Base-by-base conservation (phyloP, 2,888 invertebrate genomes). In the Sesamia inferens region DNA sequence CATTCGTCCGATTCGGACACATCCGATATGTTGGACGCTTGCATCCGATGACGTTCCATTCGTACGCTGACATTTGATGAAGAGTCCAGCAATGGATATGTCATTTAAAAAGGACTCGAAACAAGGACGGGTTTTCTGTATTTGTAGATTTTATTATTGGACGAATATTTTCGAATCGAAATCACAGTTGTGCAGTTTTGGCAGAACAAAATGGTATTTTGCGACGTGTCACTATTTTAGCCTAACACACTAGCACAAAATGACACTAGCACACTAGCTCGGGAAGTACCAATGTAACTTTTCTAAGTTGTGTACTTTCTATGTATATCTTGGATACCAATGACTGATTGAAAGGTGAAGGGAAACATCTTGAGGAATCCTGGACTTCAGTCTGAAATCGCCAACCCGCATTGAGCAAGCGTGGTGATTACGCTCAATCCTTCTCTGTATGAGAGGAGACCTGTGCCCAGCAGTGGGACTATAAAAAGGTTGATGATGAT, bases 31-130 rank as follows among this genome's bases (percentile, higher is more conserved):
- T 66, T 69, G 67, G 68, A 44, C 75, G 73, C 11, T 58, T 55
- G 65, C 62, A 72, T 82, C 82, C 75, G 75, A 68, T 85, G 85
- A 84, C 78, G 82, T 78, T 82, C 68, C 80, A 71, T 85, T 82
- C 65, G 44, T 31, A 1, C 57, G 51, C 39, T 64, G 78, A 75
- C 76, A 39, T 76, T 71, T 85, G 85, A 85, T 80, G 54, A 63
- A 82, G 86, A 74, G 82, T 47, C 14, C 63, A 47, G 57, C 58
- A 59, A 76, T 71, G 58, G 67, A 79, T 65, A 57, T 61, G 58
- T 39, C 54, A 58, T 55, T 68, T 74, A 78, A 74, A 77, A 74
- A 73, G 24, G 59, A 64, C 39, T 73, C 22, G 68, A 47, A 81
- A 76, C 65, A 54, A 31, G 8, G 42, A 42, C 7, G 13, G n/a